phyloP scores from a whole-genome alignment of 2,797 vertebrate species.

The Ctenopoma multispine region DNA sequence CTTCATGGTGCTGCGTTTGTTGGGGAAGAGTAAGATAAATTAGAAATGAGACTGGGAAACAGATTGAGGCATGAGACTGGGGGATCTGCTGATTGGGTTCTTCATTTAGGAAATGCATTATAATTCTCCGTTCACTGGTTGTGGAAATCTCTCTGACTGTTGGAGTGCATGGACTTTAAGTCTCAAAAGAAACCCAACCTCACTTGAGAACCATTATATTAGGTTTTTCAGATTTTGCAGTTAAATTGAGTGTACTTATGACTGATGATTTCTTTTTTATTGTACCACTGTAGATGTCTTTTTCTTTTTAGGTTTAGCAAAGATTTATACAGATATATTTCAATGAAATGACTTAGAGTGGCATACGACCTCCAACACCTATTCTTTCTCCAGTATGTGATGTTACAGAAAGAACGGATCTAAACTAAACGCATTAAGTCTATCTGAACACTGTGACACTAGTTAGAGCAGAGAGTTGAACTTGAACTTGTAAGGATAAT shows the following conservation, averaged over 20 bases:
- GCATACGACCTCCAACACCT: too few relatives aligned
- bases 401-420: background rate
- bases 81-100: slow-evolving; percentile 61
- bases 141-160: slow-evolving; percentile 40
- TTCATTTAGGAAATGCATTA: slow-evolving; percentile 64
- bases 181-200: slow-evolving; percentile 39
- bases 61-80: slow-evolving; percentile 61
- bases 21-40: slow-evolving; percentile 64
- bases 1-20: slow-evolving; percentile 39
- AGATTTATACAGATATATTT: slow-evolving; percentile 3
- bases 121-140: slow-evolving; percentile 48
- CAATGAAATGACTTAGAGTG: background rate
- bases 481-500: too few relatives aligned
- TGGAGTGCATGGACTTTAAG: slow-evolving; percentile 16
- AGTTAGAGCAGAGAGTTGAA: too few relatives aligned
- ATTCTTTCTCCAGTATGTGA: background rate
- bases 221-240: slow-evolving; percentile 36
- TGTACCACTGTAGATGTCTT: slow-evolving; percentile 13
- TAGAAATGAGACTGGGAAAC: slow-evolving; percentile 66
- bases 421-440: background rate
- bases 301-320: background rate
- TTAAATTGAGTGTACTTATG: slow-evolving; percentile 27
- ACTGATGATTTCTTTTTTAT: background rate
- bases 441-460: too few relatives aligned
- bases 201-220: slow-evolving; percentile 47